Evolutionary conservation across 2,888 invertebrate species (phyloP).

Genomic region (Calameuta pallipes): DNA sequence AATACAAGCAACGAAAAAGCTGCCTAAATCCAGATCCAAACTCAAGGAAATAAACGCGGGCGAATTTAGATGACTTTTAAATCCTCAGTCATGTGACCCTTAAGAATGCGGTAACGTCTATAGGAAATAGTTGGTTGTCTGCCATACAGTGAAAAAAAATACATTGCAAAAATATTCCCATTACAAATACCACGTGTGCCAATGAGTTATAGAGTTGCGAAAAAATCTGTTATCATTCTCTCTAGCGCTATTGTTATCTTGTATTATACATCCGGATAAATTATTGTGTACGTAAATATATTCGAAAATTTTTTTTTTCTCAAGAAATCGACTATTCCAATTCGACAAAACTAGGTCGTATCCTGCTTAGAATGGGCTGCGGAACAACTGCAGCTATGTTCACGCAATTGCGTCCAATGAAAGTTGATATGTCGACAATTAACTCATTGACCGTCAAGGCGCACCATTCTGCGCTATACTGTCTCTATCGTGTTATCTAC

Average conservation of each 20-base stretch:
- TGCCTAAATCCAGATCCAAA: not conserved
- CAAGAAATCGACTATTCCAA: not conserved
- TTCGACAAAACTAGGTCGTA: constrained; percentile 38
- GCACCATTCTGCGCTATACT: not conserved
- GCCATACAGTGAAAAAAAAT: constrained; percentile 18
- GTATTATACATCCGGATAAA: not conserved
- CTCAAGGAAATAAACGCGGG: not conserved
- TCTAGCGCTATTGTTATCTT: not conserved
- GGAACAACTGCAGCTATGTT: constrained; percentile 33
- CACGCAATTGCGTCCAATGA: constrained; percentile 59
- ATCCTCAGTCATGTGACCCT: not conserved
- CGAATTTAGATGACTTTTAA: not conserved
- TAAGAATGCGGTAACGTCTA: constrained; percentile 31
- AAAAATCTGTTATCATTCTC: not conserved
- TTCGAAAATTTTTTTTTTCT: not conserved
- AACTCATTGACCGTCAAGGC: constrained; percentile 52
- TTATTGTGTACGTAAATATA: not conserved
- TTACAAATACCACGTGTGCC: not conserved
- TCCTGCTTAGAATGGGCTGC: constrained; percentile 53
- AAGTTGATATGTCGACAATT: constrained; percentile 60
- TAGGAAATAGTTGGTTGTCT: constrained; percentile 40
- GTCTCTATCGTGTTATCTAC: not conserved
- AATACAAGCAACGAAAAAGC: not conserved
- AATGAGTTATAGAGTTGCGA: not conserved
- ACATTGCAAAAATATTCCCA: not conserved